Evolutionary conservation across 2,113 vertebrate genomes (phyloP).

Genomic region (Saccopteryx leptura): DNA sequence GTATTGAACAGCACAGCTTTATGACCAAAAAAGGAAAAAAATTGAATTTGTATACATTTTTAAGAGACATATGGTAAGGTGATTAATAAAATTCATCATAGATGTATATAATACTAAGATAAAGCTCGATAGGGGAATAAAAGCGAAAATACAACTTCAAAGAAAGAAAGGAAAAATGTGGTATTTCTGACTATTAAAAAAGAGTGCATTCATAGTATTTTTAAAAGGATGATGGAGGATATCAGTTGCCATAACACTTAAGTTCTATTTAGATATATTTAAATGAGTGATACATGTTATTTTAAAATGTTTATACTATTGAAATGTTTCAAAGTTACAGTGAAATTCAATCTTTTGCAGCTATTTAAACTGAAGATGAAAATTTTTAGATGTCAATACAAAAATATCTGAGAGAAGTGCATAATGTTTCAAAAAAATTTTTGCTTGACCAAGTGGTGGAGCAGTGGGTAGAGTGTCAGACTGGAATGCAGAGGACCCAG

Average conservation of each 20-base stretch:
- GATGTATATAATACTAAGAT: conserved; percentile 9
- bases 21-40: neutral
- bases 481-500: too few relatives aligned
- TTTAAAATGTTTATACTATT: conserved; percentile 41
- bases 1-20: neutral
- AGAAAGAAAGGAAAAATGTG: neutral
- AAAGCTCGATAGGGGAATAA: neutral
- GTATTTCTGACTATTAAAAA: conserved; percentile 20
- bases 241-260: neutral
- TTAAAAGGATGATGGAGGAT: neutral
- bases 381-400: neutral
- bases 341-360: conserved; percentile 21
- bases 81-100: conserved; percentile 12
- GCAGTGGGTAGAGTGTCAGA: too few relatives aligned
- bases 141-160: conserved; percentile 22
- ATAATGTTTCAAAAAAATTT: neutral
- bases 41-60: neutral
- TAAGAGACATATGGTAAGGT: neutral
- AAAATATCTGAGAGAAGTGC: neutral
- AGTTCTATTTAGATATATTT: conserved; percentile 46
- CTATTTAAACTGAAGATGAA: conserved; percentile 31
- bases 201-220: neutral
- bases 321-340: conserved; percentile 41
- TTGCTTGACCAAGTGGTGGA: too few relatives aligned
- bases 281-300: neutral